phyloP scores from a whole-genome alignment of 2,797 vertebrate species.

The Mus caroli region DNA sequence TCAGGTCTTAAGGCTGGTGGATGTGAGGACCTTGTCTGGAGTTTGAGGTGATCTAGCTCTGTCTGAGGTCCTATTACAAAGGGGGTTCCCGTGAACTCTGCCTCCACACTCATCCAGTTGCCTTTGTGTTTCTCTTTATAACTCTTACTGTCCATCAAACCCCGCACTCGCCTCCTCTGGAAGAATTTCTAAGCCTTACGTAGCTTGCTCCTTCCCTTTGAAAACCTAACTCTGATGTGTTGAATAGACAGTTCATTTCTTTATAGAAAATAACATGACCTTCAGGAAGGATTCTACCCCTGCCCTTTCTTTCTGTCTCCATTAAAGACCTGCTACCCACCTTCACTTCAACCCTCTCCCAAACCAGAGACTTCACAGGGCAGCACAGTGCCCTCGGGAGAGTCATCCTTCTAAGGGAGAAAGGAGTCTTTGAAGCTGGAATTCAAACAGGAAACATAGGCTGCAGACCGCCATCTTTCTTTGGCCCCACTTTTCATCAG shows the following conservation, averaged over 20 bases:
- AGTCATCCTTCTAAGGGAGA: neutral
- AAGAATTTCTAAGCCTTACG: slow-evolving; percentile 6
- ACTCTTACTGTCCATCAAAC: neutral
- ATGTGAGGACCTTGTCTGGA: neutral
- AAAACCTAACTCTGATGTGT: neutral
- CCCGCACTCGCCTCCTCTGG: neutral
- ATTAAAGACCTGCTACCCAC: neutral
- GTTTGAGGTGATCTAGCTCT: neutral
- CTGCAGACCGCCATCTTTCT: neutral
- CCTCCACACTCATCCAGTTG: neutral
- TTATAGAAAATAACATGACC: slow-evolving; percentile 1
- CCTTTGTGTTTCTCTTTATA: neutral
- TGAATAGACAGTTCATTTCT: slow-evolving; percentile 31
- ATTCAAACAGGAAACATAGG: neutral
- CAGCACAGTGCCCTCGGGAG: neutral
- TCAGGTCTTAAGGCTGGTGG: neutral
- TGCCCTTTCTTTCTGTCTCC: neutral
- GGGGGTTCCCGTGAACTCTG: neutral
- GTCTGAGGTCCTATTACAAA: neutral
- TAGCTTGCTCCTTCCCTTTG: neutral
- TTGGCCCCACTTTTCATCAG: neutral
- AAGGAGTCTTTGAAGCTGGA: slow-evolving; percentile 2
- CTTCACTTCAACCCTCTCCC: neutral
- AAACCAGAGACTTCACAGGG: neutral
- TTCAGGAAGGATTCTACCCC: slow-evolving; percentile 20